Percentiles rank a stretch among this genome's conserved stretches.
phyloP scores from a whole-genome alignment of 2,797 vertebrate species.

The Gallinago stenura region DNA sequence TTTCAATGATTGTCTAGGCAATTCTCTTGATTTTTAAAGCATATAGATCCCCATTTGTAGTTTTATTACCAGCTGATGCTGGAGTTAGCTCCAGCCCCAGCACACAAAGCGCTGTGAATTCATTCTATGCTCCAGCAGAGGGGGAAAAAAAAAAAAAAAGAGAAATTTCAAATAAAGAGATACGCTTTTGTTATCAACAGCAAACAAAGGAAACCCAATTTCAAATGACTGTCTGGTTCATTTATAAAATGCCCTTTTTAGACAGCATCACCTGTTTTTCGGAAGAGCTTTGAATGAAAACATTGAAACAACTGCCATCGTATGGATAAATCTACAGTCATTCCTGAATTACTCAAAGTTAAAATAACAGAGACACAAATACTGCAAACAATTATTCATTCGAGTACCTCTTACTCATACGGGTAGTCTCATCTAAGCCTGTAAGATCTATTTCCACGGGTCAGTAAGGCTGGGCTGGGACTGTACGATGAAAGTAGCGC shows the following conservation, averaged over 20 bases:
- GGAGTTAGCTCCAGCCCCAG: not conserved
- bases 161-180: slow-evolving; percentile 5
- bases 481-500: accelerated
- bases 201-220: slow-evolving; percentile 53
- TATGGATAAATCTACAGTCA: slow-evolving; percentile 33
- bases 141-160: not conserved
- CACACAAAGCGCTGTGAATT: slow-evolving; percentile 4
- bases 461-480: not conserved
- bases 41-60: not conserved
- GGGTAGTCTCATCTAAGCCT: slow-evolving; percentile 4
- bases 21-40: slow-evolving; percentile 60
- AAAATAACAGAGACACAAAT: slow-evolving; percentile 43
- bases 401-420: slow-evolving; percentile 44
- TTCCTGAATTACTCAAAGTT: slow-evolving; percentile 69
- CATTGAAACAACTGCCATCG: slow-evolving; percentile 33
- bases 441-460: not conserved
- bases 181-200: not conserved
- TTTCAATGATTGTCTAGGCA: slow-evolving; percentile 59
- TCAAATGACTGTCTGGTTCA: not conserved
- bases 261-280: slow-evolving; percentile 36
- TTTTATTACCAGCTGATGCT: slow-evolving; percentile 35
- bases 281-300: slow-evolving; percentile 26
- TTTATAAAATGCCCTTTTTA: slow-evolving; percentile 33
- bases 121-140: not conserved
- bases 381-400: slow-evolving; percentile 45